A percentile compares a stretch with the other conserved stretches of the same genome.
These are phyloP conservation scores for Leptarthrus brevirostris DNA, from an alignment of 2,888 invertebrate genomes.

Conservation along the genomic window DNA sequence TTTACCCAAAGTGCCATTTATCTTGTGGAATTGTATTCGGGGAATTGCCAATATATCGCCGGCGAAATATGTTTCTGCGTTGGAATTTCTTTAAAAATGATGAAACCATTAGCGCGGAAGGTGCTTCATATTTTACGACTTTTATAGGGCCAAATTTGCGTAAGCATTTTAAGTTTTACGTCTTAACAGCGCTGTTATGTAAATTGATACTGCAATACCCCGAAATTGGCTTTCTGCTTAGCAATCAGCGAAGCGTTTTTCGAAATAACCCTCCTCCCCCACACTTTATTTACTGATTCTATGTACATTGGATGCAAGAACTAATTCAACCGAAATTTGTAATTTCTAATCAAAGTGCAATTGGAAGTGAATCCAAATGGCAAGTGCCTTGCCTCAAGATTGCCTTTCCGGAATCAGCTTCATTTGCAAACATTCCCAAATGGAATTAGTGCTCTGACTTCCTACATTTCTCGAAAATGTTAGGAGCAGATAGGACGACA, in stretches of 20 bases:
- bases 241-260: too few species aligned
- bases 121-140: neutral
- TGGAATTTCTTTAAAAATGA: slow-evolving; percentile 7
- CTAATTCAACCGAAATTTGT: slow-evolving; percentile 22
- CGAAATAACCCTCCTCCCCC: too few species aligned
- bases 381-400: slow-evolving; percentile 22
- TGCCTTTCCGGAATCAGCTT: neutral
- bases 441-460: slow-evolving; percentile 11
- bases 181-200: too few species aligned
- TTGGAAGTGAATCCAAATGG: slow-evolving; percentile 30
- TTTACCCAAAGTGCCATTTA: slow-evolving; percentile 35
- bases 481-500: neutral
- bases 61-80: slow-evolving; percentile 20
- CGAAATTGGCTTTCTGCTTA: too few species aligned
- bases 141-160: too few species aligned
- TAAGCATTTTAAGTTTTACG: too few species aligned
- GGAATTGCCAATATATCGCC: slow-evolving; percentile 34
- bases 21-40: slow-evolving; percentile 32
- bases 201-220: too few species aligned
- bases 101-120: slow-evolving; percentile 7
- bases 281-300: neutral
- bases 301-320: neutral
- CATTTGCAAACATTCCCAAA: slow-evolving; percentile 36
- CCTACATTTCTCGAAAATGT: neutral
- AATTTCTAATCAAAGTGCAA: slow-evolving; percentile 32